A percentile compares a stretch with the other conserved stretches of the same genome.
These are phyloP conservation scores for Apis mellifera DNA, from an alignment of 1,140 invertebrate genomes.

Conservation along the genomic window DNA sequence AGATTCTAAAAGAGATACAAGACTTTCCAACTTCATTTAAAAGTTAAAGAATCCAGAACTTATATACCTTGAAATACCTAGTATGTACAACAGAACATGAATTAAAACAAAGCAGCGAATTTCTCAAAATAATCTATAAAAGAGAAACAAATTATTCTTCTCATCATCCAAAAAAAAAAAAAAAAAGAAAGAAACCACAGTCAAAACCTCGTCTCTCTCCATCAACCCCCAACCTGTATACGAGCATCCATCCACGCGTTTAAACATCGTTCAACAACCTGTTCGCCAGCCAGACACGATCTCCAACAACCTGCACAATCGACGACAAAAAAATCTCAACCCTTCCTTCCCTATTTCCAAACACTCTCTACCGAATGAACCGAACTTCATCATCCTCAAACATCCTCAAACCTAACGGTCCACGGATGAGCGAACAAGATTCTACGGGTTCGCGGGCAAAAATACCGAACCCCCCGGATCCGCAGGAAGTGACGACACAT, in stretches of 20 bases:
- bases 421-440: neutral
- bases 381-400: neutral
- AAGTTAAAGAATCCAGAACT: too few species aligned
- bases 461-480: slow-evolving; percentile 13
- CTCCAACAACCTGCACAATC: slow-evolving; percentile 3
- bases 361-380: neutral
- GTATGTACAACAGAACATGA: too few species aligned
- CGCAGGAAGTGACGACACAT: slow-evolving; percentile 79
- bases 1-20: too few species aligned
- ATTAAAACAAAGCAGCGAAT: too few species aligned
- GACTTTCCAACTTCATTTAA: too few species aligned
- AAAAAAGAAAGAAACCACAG: neutral
- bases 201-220: neutral
- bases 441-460: neutral
- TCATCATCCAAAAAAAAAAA: too few species aligned
- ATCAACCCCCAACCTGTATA: neutral
- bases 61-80: too few species aligned
- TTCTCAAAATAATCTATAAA: too few species aligned
- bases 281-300: neutral
- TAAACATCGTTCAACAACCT: neutral
- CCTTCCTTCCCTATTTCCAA: too few species aligned
- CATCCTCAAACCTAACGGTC: neutral
- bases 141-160: too few species aligned
- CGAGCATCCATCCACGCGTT: neutral
- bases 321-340: neutral